A percentile compares a stretch with the other conserved stretches of the same genome.
Conservation (phyloP, 2,113 vertebrate species). For the Spermophilus dauricus region DNA sequence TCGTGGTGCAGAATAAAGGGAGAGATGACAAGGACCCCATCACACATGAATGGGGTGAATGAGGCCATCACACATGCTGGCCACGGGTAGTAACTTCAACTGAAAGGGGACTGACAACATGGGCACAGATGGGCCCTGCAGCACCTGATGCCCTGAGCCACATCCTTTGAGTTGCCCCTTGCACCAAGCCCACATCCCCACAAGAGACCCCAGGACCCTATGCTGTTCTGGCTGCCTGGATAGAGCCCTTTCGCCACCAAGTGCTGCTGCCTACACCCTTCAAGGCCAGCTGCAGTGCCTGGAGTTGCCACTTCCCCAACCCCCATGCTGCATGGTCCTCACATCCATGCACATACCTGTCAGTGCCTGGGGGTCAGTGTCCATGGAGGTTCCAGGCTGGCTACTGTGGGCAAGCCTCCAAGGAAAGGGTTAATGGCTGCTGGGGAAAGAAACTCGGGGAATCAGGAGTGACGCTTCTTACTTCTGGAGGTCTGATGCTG, state of each 20-base stretch:
- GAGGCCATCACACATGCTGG: constrained; percentile 61
- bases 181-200: background rate
- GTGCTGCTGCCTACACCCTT: constrained; percentile 66
- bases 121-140: background rate
- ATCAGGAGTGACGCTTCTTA: background rate
- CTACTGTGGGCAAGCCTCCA: constrained; percentile 63
- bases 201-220: background rate
- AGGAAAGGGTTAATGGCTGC: background rate
- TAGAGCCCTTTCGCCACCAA: constrained; percentile 75
- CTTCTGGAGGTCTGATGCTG: constrained; percentile 56
- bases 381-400: constrained; percentile 74
- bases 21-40: too few species aligned
- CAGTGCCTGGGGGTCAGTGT: constrained; percentile 52
- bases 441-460: background rate
- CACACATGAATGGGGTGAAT: background rate
- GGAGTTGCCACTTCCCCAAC: constrained; percentile 65
- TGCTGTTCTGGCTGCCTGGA: constrained; percentile 17
- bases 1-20: too few species aligned
- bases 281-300: constrained; percentile 71
- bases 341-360: constrained; percentile 53
- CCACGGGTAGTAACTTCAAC: constrained; percentile 86
- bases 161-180: background rate
- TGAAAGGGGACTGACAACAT: constrained; percentile 63
- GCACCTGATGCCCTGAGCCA: background rate
- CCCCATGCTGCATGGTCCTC: constrained; percentile 69